Evolutionary conservation across 2,888 invertebrate species (phyloP).

Genomic region (Cremastinae sp.): DNA sequence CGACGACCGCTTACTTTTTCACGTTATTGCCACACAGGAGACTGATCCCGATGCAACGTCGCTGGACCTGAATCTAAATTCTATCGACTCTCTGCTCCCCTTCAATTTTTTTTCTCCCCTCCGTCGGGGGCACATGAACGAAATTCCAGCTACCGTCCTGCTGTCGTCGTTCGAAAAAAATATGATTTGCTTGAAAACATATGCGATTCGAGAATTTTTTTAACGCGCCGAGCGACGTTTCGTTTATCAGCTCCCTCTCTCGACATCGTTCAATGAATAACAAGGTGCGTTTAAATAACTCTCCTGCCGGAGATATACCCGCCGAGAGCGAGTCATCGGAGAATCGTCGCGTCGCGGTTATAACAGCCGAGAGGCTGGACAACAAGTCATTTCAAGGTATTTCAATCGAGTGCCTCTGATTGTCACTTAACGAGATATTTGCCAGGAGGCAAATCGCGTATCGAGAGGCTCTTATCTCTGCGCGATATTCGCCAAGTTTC

Average conservation of each 20-base stretch:
- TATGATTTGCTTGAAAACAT: no score
- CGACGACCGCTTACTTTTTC: conserved; percentile 48
- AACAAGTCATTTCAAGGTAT: conserved; percentile 67
- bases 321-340: conserved; percentile 14
- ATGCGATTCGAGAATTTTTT: no score
- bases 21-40: conserved; percentile 46
- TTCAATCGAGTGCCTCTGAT: conserved; percentile 75
- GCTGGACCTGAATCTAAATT: conserved; percentile 57
- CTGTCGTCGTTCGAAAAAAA: no score
- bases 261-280: neutral
- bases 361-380: conserved; percentile 55
- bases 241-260: neutral
- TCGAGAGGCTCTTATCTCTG: conserved; percentile 57
- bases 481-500: neutral
- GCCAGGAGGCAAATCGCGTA: conserved; percentile 73
- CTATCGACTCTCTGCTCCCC: conserved; percentile 54
- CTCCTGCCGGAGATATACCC: conserved; percentile 5
- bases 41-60: conserved; percentile 39
- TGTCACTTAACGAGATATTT: conserved; percentile 79
- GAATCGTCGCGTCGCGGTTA: neutral
- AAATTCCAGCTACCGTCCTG: no score
- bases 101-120: conserved; percentile 43
- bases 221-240: no score
- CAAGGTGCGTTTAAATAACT: conserved; percentile 13
- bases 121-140: neutral